Evolutionary conservation across 2,797 vertebrate genomes (phyloP).

Genomic region (Eupleurogrammus muticus): DNA sequence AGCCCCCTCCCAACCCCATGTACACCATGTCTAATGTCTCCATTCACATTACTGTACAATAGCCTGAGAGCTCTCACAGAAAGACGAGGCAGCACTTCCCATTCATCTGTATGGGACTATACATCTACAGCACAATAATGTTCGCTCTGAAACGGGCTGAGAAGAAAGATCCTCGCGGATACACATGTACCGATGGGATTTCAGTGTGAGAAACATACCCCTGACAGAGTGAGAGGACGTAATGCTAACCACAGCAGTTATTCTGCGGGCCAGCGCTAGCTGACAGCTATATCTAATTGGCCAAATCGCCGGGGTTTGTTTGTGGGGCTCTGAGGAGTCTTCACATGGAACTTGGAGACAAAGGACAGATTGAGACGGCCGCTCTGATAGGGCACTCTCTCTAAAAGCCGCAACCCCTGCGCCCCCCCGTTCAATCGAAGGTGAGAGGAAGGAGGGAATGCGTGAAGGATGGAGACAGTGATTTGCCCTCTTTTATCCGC

Average conservation of each 20-base stretch:
- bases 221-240: slow-evolving; percentile 43
- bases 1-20: slow-evolving; percentile 24
- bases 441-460: slow-evolving; percentile 30
- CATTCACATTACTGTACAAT: slow-evolving; percentile 80
- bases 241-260: slow-evolving; percentile 39
- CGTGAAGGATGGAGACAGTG: slow-evolving; percentile 60
- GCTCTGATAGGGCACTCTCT: slow-evolving; percentile 56
- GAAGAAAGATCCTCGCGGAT: slow-evolving; percentile 55
- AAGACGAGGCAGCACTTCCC: slow-evolving; percentile 52
- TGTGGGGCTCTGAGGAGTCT: slow-evolving; percentile 45
- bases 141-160: slow-evolving; percentile 42
- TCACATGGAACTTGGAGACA: slow-evolving; percentile 55
- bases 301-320: slow-evolving; percentile 72
- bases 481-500: slow-evolving; percentile 72
- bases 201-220: slow-evolving; percentile 64
- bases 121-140: slow-evolving; percentile 61
- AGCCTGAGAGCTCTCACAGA: slow-evolving; percentile 55
- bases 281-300: slow-evolving; percentile 80
- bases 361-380: slow-evolving; percentile 70
- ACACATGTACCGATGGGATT: slow-evolving; percentile 60
- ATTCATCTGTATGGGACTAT: slow-evolving; percentile 65
- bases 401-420: slow-evolving; percentile 33
- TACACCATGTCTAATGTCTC: slow-evolving; percentile 72
- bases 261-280: slow-evolving; percentile 29
- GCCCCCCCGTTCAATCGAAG: slow-evolving; percentile 47